Conservation (phyloP, 2,888 invertebrate genomes). For the Eremobia ochroleuca region DNA sequence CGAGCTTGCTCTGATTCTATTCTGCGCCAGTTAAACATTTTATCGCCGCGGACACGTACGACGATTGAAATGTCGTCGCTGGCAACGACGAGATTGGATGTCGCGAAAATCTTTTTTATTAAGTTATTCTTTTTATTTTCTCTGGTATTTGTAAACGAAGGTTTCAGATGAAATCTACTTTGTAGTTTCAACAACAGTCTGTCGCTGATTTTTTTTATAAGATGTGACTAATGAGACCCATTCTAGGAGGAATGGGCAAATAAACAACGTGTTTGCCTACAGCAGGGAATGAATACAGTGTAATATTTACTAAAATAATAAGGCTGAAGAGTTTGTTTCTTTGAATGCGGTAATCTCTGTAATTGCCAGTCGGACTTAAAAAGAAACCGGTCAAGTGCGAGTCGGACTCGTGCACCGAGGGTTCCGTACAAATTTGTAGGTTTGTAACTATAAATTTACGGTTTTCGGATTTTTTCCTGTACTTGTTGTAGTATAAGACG, state of each 20-base stretch:
- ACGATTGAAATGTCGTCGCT: slow-evolving; percentile 46
- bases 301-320: neutral
- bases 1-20: slow-evolving; percentile 7
- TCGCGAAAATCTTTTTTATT: slow-evolving; percentile 30
- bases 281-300: neutral
- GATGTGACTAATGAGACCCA: neutral
- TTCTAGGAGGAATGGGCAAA: neutral
- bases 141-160: neutral
- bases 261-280: neutral
- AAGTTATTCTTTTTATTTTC: no score
- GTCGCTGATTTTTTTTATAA: neutral
- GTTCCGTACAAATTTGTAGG: no score
- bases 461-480: no score
- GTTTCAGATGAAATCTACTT: slow-evolving; percentile 1
- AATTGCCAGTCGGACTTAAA: neutral
- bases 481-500: no score
- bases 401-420: no score
- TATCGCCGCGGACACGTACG: slow-evolving; percentile 25
- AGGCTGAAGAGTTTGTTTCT: neutral
- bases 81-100: slow-evolving; percentile 42
- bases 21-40: slow-evolving; percentile 20
- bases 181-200: neutral
- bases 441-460: no score
- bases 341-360: neutral
- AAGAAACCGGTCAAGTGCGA: no score